These are phyloP conservation scores for Leptinotarsa texana DNA, from an alignment of 1,140 invertebrate species.

Conservation along the genomic window DNA sequence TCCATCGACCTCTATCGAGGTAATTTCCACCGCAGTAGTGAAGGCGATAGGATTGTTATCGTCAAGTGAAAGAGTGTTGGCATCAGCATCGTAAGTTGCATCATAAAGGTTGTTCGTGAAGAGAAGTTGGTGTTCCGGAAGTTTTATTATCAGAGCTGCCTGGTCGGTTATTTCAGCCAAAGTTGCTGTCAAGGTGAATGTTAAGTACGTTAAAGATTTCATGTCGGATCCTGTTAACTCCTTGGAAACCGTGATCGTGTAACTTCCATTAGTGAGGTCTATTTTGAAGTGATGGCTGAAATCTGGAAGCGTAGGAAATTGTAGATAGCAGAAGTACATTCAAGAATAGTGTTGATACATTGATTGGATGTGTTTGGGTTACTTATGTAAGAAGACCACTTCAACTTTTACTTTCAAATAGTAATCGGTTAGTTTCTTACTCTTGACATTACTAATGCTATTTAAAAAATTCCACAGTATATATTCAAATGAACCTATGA, in stretches of 20 bases:
- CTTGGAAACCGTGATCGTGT: not conserved
- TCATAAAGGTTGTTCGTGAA: conserved; percentile 9
- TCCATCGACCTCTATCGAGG: conserved; percentile 21
- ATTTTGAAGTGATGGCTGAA: not conserved
- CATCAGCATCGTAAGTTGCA: conserved; percentile 1
- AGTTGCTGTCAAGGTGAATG: conserved; percentile 7
- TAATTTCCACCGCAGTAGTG: conserved; percentile 7
- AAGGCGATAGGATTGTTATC: conserved; percentile 6
- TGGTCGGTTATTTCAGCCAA: not conserved
- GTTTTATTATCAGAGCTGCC: not conserved
- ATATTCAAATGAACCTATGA: too few relatives aligned
- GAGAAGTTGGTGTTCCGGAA: conserved; percentile 10
- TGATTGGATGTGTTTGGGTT: too few relatives aligned
- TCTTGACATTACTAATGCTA: too few relatives aligned
- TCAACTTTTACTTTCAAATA: too few relatives aligned
- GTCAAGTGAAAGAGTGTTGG: not conserved
- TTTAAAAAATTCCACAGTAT: too few relatives aligned
- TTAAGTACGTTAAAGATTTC: not conserved
- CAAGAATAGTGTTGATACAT: too few relatives aligned
- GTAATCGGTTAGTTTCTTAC: too few relatives aligned
- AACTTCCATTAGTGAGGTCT: not conserved
- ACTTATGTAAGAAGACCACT: too few relatives aligned
- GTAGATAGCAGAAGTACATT: too few relatives aligned
- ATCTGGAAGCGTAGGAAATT: not conserved
- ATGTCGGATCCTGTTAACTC: not conserved